These are phyloP conservation scores for Scopus umbretta DNA, from an alignment of 2,113 vertebrate species.

Conservation along the genomic window DNA sequence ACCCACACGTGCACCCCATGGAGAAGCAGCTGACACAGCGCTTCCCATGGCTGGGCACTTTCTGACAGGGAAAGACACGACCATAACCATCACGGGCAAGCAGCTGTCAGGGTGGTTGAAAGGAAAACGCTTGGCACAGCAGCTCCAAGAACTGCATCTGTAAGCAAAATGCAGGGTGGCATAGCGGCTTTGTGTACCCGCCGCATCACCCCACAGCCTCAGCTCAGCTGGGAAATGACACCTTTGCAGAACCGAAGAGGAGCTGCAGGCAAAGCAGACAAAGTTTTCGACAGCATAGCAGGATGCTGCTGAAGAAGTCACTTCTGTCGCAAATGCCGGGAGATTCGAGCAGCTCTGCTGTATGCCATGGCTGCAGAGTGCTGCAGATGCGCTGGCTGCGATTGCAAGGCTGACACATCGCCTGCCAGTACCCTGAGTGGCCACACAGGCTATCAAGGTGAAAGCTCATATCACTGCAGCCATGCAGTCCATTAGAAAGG, in stretches of 20 bases:
- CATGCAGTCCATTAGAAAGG: background rate
- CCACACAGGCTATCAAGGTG: rapidly evolving
- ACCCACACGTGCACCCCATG: rapidly evolving
- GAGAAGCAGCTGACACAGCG: rapidly evolving
- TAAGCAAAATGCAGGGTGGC: background rate
- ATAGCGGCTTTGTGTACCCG: rapidly evolving
- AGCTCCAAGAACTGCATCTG: background rate
- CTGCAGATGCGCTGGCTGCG: rapidly evolving
- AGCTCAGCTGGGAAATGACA: background rate
- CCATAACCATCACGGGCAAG: rapidly evolving
- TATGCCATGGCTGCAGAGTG: rapidly evolving
- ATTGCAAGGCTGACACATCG: rapidly evolving
- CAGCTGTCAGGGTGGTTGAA: background rate
- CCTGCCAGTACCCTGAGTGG: background rate
- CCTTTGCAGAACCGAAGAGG: rapidly evolving
- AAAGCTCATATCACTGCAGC: background rate
- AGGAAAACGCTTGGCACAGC: background rate
- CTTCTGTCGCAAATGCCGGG: background rate
- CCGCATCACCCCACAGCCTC: background rate
- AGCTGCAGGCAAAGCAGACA: background rate
- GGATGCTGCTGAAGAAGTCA: background rate
- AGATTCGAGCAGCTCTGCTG: background rate
- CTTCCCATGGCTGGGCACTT: background rate
- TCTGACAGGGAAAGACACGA: background rate
- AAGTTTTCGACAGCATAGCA: rapidly evolving